These are phyloP conservation scores for Glaucopsyche alexis DNA, from an alignment of 2,888 invertebrate species.

Conservation along the genomic window DNA sequence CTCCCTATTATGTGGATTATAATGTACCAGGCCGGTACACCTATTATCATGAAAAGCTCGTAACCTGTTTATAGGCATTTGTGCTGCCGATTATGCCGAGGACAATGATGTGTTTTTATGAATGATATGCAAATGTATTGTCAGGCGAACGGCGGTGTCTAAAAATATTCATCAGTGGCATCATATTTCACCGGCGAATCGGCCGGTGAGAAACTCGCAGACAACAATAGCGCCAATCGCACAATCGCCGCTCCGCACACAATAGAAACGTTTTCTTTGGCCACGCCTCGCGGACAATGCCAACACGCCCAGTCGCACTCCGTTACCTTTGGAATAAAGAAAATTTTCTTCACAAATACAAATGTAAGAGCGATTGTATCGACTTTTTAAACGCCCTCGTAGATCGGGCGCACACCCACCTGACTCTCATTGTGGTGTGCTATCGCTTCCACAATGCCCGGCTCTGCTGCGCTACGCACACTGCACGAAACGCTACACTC, in stretches of 20 bases:
- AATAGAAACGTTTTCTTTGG: constrained; percentile 69
- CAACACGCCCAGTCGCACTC: constrained; percentile 68
- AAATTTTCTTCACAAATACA: constrained; percentile 75
- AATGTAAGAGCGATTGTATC: constrained; percentile 73
- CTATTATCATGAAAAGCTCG: background rate
- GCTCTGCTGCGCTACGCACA: constrained; percentile 67
- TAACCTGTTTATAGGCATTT: constrained; percentile 25
- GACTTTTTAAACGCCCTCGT: constrained; percentile 79
- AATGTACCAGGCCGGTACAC: background rate
- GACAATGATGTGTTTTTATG: constrained; percentile 40
- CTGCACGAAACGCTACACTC: constrained; percentile 56
- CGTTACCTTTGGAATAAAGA: constrained; percentile 63
- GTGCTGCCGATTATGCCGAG: constrained; percentile 27
- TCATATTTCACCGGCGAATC: constrained; percentile 45
- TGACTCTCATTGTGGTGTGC: constrained; percentile 71
- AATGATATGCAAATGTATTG: constrained; percentile 44
- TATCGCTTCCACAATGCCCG: constrained; percentile 68
- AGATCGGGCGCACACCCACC: constrained; percentile 71
- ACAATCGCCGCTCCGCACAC: constrained; percentile 62
- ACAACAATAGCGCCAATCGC: constrained; percentile 72
- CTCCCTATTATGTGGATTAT: background rate
- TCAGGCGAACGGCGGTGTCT: constrained; percentile 40
- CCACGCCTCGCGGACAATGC: constrained; percentile 71
- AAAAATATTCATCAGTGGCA: constrained; percentile 45
- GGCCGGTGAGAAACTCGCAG: constrained; percentile 53